Evolutionary conservation across 2,797 vertebrate genomes (phyloP), one percentile per base, ranked within the genome.

Genomic region (Myioborus miniatus): DNA sequence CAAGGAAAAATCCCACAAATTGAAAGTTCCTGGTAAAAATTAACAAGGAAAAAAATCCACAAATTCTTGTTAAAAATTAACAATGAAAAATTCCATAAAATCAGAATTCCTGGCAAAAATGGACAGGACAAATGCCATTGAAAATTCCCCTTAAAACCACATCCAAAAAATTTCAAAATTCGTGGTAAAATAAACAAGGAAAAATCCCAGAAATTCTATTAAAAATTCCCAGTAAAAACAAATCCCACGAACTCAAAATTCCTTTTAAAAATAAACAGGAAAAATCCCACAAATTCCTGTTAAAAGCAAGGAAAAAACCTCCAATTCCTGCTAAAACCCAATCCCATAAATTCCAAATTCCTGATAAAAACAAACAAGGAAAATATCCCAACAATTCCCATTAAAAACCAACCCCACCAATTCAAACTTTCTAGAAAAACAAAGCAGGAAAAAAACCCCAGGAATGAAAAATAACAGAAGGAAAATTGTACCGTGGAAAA

Each of bases 401-500:
- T 24, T 20, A 26, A 75, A 47, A 49, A 26, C 8, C 22, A 49
- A 34, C 3, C 11, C 26, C 49, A 44, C 3, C 20, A 44, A 64
- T 30, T 15, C 5, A 6, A 17, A 30, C 43, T 26, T 36, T 55
- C 56, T 6, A 2, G 5, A 16, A 27, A 56, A 46, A 27, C 17
- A 5, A 53, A 71, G 1, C 39, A 52, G 27, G 26, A 14, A 44
- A 44, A 50, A 32, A 12, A 5, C 2, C 15, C 8, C 30, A 18
- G 4, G 6, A 39, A 41, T 6, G 13, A 4, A 30, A 49, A 58
- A 43, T 1, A 4, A 8, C 1, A 11, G 17, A 21, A 80, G 19
- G 22, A 53, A 88, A 89, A 2, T 8, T n/a, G 9, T 0, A 55
- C 6, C 34, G 15, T 29, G 15, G 29, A 43, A 43, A 80, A 64